Base-by-base conservation (phyloP, 2,113 vertebrate genomes). In the Odocoileus virginianus region DNA sequence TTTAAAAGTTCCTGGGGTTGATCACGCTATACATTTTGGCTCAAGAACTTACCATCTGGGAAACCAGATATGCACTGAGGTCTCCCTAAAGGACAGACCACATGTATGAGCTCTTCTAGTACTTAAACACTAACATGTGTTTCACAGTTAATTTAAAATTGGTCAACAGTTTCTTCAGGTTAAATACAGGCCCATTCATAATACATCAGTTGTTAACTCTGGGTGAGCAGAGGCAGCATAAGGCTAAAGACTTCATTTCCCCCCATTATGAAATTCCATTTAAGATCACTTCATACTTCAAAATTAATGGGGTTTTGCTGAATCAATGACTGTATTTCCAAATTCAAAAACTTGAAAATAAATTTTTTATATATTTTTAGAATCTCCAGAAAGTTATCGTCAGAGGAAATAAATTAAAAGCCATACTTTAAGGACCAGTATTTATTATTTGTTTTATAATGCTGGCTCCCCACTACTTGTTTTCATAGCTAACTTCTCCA, bases 11-110 rank as follows among this genome's bases (percentile, higher is more conserved):
- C 55, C 60, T 33, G 8, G 17, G 81, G 27, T 15, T 90, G 76
- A 89, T 4, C 23, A 17, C 12, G 19, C 47, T 86, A 86, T 14
- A 83, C 5, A n/a, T 84, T 94, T 96, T 96, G 88, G 93, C 82
- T 95, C 84, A 76, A 88, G 84, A 94, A 87, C 57, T 94, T 82
- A 54, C 92, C 86, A 94, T 67, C 50, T 97, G 96, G 89, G 85
- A 94, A 97, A 82, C 64, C 82, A 97, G 55, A 58, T 92, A 83
- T 27, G 43, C 52, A 76, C 3, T 23, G 79, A 95, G 67, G 87
- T 57, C 21, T 96, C 92, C 95, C 93, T 52, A 6, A 27, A 95
- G 90, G 19, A 78, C 19, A 47, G 43, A 76, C 12, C 64, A 14
- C n/a, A 88, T 15, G 30, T 52, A 30, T 21, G 52, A 71, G n/a